phyloP scores from a whole-genome alignment of 2,797 vertebrate genomes.

The Morelia viridis region DNA sequence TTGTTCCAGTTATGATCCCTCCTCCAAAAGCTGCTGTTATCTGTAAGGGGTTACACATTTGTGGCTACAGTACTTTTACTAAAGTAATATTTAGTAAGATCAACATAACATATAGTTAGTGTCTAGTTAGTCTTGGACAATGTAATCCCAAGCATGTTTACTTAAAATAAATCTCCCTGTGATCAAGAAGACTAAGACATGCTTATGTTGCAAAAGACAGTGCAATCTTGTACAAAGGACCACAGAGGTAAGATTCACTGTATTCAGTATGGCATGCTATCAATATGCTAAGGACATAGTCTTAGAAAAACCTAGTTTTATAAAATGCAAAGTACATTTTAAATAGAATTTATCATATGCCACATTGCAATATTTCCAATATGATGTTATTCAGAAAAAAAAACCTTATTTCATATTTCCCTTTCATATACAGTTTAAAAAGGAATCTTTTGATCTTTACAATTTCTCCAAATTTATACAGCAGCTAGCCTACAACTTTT shows the following conservation, averaged over 20 bases:
- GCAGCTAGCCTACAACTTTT: background rate
- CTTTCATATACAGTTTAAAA: background rate
- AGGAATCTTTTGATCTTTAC: background rate
- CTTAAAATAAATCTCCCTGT: background rate
- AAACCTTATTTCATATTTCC: background rate
- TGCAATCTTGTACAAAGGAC: background rate
- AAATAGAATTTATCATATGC: background rate
- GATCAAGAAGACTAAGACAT: background rate
- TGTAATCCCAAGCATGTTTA: background rate
- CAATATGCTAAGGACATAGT: background rate
- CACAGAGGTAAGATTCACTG: too few species aligned
- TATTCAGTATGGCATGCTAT: background rate
- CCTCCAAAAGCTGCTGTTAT: background rate
- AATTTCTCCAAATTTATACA: background rate
- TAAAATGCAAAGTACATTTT: background rate
- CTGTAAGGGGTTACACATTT: background rate
- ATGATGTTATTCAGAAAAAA: background rate
- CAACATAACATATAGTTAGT: background rate
- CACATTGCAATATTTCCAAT: background rate
- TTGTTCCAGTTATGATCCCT: background rate
- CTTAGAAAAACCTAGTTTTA: background rate
- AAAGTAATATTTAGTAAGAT: background rate
- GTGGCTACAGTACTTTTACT: too few species aligned
- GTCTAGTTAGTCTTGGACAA: background rate
- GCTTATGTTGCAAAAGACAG: background rate